Evolutionary conservation across 2,888 invertebrate species (phyloP).

Genomic region (Drosophila nr. medialis): DNA sequence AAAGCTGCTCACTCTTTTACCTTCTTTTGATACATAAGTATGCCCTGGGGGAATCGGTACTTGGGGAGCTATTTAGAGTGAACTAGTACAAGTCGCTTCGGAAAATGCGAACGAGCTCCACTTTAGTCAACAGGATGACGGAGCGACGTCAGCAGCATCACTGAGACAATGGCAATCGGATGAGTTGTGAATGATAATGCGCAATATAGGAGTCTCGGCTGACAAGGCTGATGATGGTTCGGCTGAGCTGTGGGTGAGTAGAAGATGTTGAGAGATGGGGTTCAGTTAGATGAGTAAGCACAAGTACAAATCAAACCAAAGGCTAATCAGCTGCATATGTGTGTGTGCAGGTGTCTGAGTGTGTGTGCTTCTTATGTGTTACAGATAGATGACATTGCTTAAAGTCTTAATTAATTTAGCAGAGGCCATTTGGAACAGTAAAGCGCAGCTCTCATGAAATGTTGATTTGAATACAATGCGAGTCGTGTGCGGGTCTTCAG

Average conservation of each 20-base stretch:
- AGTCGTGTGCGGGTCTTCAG: slow-evolving; percentile 20
- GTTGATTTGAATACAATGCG: slow-evolving; percentile 61
- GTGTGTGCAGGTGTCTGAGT: slow-evolving; percentile 1
- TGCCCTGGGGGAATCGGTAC: slow-evolving; percentile 45
- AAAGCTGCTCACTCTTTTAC: slow-evolving; percentile 35
- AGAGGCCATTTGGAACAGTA: slow-evolving; percentile 21
- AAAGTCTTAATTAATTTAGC: slow-evolving; percentile 70
- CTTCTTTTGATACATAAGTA: slow-evolving; percentile 55
- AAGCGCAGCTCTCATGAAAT: slow-evolving; percentile 38
- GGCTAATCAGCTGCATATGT: slow-evolving; percentile 39
- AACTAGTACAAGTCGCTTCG: slow-evolving; percentile 46
- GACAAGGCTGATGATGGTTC: slow-evolving; percentile 1
- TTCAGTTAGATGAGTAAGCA: slow-evolving; percentile 45
- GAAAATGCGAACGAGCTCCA: slow-evolving; percentile 36
- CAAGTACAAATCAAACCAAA: slow-evolving; percentile 35
- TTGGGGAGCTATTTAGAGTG: slow-evolving; percentile 47
- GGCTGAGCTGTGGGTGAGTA: slow-evolving; percentile 22
- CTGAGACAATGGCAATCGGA: slow-evolving; percentile 73
- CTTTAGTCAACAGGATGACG: slow-evolving; percentile 49
- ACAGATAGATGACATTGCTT: slow-evolving; percentile 48
- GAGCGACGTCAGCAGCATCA: slow-evolving; percentile 43
- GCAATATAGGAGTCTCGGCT: slow-evolving; percentile 10
- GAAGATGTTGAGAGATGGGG: slow-evolving; percentile 28
- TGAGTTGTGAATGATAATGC: slow-evolving; percentile 78
- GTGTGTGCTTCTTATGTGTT: slow-evolving; percentile 25